Conservation (phyloP, 2,113 vertebrate genomes). For the Bos javanicus region DNA sequence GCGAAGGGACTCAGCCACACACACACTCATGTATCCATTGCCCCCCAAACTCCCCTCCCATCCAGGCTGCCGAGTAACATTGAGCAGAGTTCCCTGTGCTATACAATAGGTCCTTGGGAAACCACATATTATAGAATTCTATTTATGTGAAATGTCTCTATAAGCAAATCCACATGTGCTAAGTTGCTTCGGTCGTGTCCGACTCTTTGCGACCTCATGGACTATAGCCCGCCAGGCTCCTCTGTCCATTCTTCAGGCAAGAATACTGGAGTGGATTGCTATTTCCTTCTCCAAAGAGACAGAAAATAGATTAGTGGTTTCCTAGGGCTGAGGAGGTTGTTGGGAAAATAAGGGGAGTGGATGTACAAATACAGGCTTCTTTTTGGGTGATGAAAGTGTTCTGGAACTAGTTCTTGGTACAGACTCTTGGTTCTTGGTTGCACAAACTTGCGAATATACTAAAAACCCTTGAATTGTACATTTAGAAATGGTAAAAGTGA, state of each 20-base stretch:
- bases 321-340: neutral
- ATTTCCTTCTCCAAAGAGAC: neutral
- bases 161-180: neutral
- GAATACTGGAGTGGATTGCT: neutral
- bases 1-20: neutral
- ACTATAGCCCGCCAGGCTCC: neutral
- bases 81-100: neutral
- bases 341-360: neutral
- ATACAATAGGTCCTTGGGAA: neutral
- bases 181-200: accelerated
- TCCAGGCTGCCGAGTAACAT: neutral
- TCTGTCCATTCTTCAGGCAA: neutral
- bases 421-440: neutral
- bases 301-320: neutral
- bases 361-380: neutral
- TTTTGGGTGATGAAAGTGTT: neutral
- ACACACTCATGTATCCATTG: neutral
- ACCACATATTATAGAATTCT: neutral
- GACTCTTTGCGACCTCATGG: neutral
- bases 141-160: neutral
- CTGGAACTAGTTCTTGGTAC: neutral
- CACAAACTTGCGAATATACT: neutral
- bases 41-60: neutral
- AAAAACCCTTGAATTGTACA: neutral
- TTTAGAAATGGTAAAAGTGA: neutral